Evolutionary conservation across 2,797 vertebrate genomes (phyloP).

Genomic region (Nasua narica): DNA sequence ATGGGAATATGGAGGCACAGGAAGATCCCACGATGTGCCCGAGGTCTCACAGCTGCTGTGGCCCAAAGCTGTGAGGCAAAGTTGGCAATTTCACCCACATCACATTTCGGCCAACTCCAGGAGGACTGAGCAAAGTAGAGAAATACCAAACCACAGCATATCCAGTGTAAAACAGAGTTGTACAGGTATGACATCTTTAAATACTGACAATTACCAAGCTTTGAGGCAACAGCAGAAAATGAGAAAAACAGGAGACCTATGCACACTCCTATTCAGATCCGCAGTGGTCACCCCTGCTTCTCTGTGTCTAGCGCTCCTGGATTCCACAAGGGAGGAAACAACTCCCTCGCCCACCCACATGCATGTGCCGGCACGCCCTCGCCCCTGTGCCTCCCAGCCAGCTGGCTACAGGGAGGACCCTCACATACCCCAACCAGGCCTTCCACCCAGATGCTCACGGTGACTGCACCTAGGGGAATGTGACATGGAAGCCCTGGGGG

Average conservation of each 20-base stretch:
- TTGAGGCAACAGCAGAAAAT: not conserved
- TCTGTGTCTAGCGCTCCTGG: not conserved
- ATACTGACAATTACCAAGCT: not conserved
- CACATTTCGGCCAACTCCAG: not conserved
- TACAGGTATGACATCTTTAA: not conserved
- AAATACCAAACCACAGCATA: not conserved
- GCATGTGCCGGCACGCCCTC: not conserved
- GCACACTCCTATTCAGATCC: not conserved
- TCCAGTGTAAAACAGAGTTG: not conserved
- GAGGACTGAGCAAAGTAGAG: not conserved
- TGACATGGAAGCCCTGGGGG: not conserved
- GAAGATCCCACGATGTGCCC: not conserved
- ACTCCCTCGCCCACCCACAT: no score
- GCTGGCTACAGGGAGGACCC: not conserved
- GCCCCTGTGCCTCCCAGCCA: rapidly evolving
- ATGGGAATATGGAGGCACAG: not conserved
- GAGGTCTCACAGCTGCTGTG: not conserved
- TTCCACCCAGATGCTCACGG: not conserved
- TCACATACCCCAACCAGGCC: not conserved
- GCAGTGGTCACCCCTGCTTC: not conserved
- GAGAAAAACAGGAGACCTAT: not conserved
- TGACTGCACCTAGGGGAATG: not conserved
- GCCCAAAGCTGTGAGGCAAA: not conserved
- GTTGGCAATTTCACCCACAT: not conserved
- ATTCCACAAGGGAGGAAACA: not conserved